Percentiles rank a stretch among this genome's conserved stretches.
Conservation (phyloP, 2,888 invertebrate species). For the Microlaimidae sp. region DNA sequence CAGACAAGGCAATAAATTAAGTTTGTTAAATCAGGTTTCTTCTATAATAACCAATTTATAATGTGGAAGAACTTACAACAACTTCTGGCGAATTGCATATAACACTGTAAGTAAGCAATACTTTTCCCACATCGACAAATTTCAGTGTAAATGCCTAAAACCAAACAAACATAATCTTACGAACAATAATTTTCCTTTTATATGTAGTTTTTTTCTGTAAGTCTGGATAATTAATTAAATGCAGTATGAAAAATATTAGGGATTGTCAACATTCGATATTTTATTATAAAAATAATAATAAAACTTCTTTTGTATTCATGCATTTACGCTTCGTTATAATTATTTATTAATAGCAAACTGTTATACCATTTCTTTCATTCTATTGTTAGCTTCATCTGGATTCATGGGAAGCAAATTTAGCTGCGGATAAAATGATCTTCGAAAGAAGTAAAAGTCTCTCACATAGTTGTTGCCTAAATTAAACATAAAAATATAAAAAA, state of each 20-base stretch:
- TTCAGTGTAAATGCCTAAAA: conserved; percentile 61
- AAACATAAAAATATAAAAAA: no score
- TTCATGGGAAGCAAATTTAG: conserved; percentile 80
- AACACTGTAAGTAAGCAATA: conserved; percentile 41
- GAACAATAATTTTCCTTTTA: neutral
- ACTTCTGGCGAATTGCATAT: conserved; percentile 37
- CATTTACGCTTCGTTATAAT: no score
- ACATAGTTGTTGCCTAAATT: conserved; percentile 47
- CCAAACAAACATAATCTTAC: neutral
- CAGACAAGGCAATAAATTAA: conserved; percentile 2
- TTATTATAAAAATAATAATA: no score
- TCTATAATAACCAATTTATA: no score
- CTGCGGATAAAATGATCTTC: conserved; percentile 92
- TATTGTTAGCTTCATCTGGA: conserved; percentile 70
- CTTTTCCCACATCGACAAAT: conserved; percentile 89
- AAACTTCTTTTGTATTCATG: no score
- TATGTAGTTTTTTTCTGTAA: no score
- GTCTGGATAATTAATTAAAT: no score
- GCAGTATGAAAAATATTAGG: no score
- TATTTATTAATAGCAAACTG: no score
- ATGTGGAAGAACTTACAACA: conserved; percentile 22
- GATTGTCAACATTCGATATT: no score
- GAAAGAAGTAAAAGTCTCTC: conserved; percentile 82
- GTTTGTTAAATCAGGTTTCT: no score
- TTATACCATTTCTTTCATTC: conserved; percentile 45